phyloP scores from a whole-genome alignment of 2,888 invertebrate species.

The Drosophila neonasuta region DNA sequence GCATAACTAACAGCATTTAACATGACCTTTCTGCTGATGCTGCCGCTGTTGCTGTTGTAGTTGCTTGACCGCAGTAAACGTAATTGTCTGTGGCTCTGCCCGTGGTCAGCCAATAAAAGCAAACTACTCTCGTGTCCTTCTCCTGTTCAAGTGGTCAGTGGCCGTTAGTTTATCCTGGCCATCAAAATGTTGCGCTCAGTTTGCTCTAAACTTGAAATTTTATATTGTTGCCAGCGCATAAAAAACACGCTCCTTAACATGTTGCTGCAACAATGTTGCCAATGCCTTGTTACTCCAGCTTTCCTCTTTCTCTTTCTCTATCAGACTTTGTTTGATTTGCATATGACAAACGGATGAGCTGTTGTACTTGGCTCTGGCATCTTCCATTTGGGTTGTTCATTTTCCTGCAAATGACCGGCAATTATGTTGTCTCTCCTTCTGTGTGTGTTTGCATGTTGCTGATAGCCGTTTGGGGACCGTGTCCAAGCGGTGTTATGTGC shows the following conservation, averaged over 20 bases:
- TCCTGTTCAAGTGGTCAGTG: constrained; percentile 32
- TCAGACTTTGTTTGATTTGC: constrained; percentile 69
- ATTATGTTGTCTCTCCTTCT: constrained; percentile 69
- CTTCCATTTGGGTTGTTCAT: constrained; percentile 56
- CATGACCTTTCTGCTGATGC: constrained; percentile 24
- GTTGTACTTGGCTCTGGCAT: constrained; percentile 7
- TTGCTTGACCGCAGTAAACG: constrained; percentile 77
- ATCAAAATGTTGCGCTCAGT: constrained; percentile 33
- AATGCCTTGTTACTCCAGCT: not conserved
- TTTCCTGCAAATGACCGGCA: constrained; percentile 78
- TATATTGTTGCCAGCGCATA: constrained; percentile 37
- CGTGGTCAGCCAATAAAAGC: constrained; percentile 71
- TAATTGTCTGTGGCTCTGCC: constrained; percentile 67
- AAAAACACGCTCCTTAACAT: constrained; percentile 48
- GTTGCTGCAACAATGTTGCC: constrained; percentile 76
- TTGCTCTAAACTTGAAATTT: constrained; percentile 48
- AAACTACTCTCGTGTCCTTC: constrained; percentile 57
- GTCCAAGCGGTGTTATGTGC: constrained; percentile 61
- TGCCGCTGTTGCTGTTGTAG: constrained; percentile 27
- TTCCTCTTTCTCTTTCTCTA: not conserved
- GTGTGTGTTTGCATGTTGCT: constrained; percentile 44
- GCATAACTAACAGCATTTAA: constrained; percentile 65
- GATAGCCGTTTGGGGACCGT: constrained; percentile 47
- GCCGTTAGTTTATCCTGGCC: constrained; percentile 60
- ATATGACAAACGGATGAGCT: constrained; percentile 65